Evolutionary conservation across 2,113 vertebrate genomes (phyloP), one percentile per base, ranked within the genome.

Genomic region (Macrotus californicus): DNA sequence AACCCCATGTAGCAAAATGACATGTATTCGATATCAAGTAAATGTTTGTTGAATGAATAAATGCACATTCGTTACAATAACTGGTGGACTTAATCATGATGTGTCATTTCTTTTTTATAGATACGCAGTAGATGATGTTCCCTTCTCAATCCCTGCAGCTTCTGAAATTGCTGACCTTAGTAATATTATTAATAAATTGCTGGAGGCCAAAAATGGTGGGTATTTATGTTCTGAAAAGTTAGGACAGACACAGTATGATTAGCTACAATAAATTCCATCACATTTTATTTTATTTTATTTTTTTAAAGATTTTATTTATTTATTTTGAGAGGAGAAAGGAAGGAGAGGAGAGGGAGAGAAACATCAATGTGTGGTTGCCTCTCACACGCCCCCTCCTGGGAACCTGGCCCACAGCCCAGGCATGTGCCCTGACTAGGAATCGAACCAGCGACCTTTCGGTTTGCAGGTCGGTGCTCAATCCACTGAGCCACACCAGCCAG

Each of bases 161-260:
- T 99, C 99, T 56, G 99, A 99, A 98, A 98, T 98, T 89, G 72
- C 97, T 50, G 99, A 99, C 85, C 99, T 99, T 97, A 99, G 99
- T 97, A 99, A 98, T 39, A 96, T 99, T 95, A 99, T 99, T 98
- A 99, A 99, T 98, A 99, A 99, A 96, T 98, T 99, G 54, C 98
- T 99, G 97, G 98, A 99, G 96, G 98, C 98, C 18, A 98, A 98
- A 95, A 96, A 99, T 98, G 99, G 99, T 99, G 97, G 15, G 98
- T 97, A 15, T 96, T 79, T 92, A 66, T 75, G 7, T 7, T 85
- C 39, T 72, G 50, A 94, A 43, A 80, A 76, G 36, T 80, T 92
- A 85, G 19, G 24, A 75, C 59, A 88, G 22, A 14, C 19, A 72
- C 18, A 66, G 0, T 66, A 34, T 19, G 46, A 92, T n/a, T 54